phyloP scores from a whole-genome alignment of 2,888 invertebrate genomes.

The Pterostichus madidus region DNA sequence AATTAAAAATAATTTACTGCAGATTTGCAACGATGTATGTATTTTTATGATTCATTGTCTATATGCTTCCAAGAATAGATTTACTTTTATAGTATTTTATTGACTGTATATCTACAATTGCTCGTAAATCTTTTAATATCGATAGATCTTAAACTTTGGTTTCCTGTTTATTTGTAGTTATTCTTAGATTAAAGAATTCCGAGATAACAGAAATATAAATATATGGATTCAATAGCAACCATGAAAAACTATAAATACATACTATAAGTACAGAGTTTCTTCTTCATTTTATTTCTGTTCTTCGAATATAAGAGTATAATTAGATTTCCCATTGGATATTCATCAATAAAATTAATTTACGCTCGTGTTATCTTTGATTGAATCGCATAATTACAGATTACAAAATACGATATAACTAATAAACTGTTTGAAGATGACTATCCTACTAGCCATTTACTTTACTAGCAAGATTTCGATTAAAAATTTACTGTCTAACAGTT shows the following conservation, averaged over 20 bases:
- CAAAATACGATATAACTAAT: constrained; percentile 1
- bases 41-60: too few relatives aligned
- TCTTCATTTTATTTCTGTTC: not conserved
- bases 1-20: too few relatives aligned
- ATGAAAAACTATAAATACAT: not conserved
- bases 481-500: constrained; percentile 11
- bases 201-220: constrained; percentile 3
- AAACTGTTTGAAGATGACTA: constrained; percentile 22
- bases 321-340: not conserved
- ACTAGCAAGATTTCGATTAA: constrained; percentile 34
- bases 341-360: constrained; percentile 40
- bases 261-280: not conserved
- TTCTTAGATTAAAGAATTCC: not conserved
- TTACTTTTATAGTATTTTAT: constrained; percentile 20
- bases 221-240: not conserved
- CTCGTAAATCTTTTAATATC: constrained; percentile 46
- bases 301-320: too few relatives aligned
- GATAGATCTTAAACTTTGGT: not conserved
- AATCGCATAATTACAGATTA: constrained; percentile 30
- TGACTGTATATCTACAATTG: constrained; percentile 20
- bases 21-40: too few relatives aligned
- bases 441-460: not conserved
- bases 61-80: too few relatives aligned
- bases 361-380: constrained; percentile 29
- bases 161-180: constrained; percentile 31